These are phyloP conservation scores for Megaleporinus macrocephalus DNA, from an alignment of 2,113 vertebrate genomes.

Conservation along the genomic window DNA sequence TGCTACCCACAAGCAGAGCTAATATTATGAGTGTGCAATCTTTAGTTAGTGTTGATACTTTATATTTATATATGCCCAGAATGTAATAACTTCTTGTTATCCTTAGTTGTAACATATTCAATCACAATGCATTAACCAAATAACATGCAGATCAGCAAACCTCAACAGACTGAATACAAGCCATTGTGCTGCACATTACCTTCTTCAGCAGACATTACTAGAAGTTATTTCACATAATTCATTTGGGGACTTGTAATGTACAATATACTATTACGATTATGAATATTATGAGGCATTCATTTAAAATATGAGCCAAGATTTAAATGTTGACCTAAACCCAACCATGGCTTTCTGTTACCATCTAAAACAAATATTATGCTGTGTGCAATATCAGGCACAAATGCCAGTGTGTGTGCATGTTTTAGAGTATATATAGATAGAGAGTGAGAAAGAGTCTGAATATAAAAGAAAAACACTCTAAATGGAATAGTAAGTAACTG, in stretches of 20 bases:
- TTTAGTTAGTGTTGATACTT: too few relatives aligned
- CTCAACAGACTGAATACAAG: too few relatives aligned
- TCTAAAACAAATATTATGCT: constrained; percentile 8
- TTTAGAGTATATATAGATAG: not conserved
- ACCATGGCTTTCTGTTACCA: not conserved
- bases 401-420: not conserved
- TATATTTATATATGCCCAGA: not conserved
- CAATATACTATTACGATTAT: too few relatives aligned
- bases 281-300: too few relatives aligned
- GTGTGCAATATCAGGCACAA: not conserved
- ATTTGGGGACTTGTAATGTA: too few relatives aligned
- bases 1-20: not conserved
- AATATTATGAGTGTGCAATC: not conserved
- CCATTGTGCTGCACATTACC: too few relatives aligned
- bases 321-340: constrained; percentile 3
- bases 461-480: not conserved
- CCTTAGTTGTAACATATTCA: not conserved
- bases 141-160: not conserved
- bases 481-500: too few relatives aligned
- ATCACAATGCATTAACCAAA: not conserved
- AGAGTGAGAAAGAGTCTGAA: not conserved
- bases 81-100: not conserved
- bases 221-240: too few relatives aligned
- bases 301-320: not conserved
- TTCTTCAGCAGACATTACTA: too few relatives aligned